Conservation (phyloP, 2,888 invertebrate species). For the Meghimatium bilineatum region DNA sequence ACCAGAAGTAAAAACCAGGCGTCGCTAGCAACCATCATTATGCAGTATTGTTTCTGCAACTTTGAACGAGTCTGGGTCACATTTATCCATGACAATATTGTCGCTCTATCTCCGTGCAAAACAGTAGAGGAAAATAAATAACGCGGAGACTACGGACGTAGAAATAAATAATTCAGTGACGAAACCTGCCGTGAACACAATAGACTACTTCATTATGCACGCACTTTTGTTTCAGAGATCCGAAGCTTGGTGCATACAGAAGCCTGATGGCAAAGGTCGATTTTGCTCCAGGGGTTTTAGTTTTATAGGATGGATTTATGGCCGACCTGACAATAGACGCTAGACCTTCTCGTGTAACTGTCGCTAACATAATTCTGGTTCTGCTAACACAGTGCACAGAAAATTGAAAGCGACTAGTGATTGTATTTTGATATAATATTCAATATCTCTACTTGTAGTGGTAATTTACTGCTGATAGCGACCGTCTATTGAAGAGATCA, state of each 20-base stretch:
- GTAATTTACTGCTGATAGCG: too few relatives aligned
- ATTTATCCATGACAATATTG: background rate
- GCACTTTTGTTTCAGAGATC: background rate
- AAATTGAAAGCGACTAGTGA: too few relatives aligned
- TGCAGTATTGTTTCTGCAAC: background rate
- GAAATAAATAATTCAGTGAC: constrained; percentile 31
- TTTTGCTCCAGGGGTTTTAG: background rate
- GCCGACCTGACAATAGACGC: background rate
- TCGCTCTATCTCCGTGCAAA: constrained; percentile 12
- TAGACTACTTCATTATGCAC: constrained; percentile 33
- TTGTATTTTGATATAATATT: too few relatives aligned
- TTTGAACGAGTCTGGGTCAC: background rate
- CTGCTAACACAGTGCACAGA: too few relatives aligned
- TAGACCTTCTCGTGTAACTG: background rate
- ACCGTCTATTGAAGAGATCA: too few relatives aligned
- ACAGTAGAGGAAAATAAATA: constrained; percentile 22
- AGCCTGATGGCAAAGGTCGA: constrained; percentile 8
- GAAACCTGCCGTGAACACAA: constrained; percentile 20
- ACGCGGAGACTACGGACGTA: background rate
- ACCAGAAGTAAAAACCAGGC: background rate
- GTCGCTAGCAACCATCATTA: background rate
- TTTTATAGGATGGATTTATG: constrained; percentile 10
- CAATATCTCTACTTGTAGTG: too few relatives aligned
- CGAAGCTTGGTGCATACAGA: constrained; percentile 5
- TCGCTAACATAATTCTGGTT: background rate